These are phyloP conservation scores for Anolis sagrei DNA, from an alignment of 2,113 vertebrate species.

Conservation along the genomic window DNA sequence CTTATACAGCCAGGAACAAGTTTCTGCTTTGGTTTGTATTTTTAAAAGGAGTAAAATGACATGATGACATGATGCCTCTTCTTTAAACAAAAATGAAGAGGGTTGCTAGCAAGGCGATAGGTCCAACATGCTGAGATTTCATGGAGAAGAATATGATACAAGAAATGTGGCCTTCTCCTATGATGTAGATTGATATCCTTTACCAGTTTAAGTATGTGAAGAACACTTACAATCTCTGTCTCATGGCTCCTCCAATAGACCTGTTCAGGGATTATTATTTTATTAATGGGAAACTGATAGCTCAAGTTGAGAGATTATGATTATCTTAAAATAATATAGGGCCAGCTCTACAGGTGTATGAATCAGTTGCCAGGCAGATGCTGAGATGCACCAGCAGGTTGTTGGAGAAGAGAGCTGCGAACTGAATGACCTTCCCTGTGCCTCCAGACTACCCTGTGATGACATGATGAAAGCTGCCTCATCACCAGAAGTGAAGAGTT, in stretches of 20 bases:
- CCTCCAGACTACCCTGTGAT: not conserved
- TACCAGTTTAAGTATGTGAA: not conserved
- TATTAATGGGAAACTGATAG: too few species aligned
- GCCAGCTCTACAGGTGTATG: not conserved
- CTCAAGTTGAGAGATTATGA: not conserved
- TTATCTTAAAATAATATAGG: not conserved
- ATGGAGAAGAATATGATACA: accelerated
- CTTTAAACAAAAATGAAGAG: slow-evolving; percentile 25
- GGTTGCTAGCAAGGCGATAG: not conserved
- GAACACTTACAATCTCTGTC: not conserved
- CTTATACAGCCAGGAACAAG: not conserved
- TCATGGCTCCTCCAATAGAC: not conserved
- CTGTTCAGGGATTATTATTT: not conserved
- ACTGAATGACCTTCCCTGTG: not conserved
- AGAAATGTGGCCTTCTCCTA: not conserved
- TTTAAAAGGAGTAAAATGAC: slow-evolving; percentile 42
- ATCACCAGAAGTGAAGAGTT: too few species aligned
- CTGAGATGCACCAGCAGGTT: not conserved
- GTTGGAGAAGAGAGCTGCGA: not conserved
- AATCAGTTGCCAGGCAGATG: not conserved
- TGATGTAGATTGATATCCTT: not conserved
- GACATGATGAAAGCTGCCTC: not conserved
- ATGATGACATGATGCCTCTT: slow-evolving; percentile 41
- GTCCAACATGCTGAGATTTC: not conserved
- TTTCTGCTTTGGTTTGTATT: not conserved